These are phyloP conservation scores for Heliconius ethilla DNA, from an alignment of 2,888 invertebrate species.

Conservation along the genomic window DNA sequence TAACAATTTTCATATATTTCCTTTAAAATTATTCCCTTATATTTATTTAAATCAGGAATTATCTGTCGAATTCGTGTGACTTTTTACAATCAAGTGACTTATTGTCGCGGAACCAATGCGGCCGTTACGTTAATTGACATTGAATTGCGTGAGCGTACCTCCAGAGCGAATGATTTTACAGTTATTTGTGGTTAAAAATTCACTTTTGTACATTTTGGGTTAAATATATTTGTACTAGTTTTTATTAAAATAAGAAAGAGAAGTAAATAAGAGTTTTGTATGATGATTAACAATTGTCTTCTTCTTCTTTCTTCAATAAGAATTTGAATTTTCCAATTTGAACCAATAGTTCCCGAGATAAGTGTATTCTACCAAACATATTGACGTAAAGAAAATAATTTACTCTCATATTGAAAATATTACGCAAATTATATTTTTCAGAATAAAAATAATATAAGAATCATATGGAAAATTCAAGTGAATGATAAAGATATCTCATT, in stretches of 20 bases:
- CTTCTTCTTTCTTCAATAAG: too few species aligned
- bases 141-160: background rate
- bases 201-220: background rate
- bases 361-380: too few species aligned
- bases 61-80: background rate
- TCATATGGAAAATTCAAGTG: constrained; percentile 21
- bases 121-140: constrained; percentile 31
- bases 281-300: too few species aligned
- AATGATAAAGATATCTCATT: constrained; percentile 51
- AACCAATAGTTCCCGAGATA: too few species aligned
- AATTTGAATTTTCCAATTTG: too few species aligned
- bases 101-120: constrained; percentile 26
- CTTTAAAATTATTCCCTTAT: background rate
- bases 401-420: too few species aligned
- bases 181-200: constrained; percentile 6
- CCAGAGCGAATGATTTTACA: constrained; percentile 11
- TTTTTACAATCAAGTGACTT: constrained; percentile 22
- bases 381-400: too few species aligned
- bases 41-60: constrained; percentile 3
- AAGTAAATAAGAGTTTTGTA: too few species aligned
- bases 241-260: too few species aligned
- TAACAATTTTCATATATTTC: background rate
- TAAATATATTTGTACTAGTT: background rate
- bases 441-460: background rate
- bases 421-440: background rate